Evolutionary conservation across 2,888 invertebrate genomes (phyloP).

Genomic region (Amblyjoppa proteus): DNA sequence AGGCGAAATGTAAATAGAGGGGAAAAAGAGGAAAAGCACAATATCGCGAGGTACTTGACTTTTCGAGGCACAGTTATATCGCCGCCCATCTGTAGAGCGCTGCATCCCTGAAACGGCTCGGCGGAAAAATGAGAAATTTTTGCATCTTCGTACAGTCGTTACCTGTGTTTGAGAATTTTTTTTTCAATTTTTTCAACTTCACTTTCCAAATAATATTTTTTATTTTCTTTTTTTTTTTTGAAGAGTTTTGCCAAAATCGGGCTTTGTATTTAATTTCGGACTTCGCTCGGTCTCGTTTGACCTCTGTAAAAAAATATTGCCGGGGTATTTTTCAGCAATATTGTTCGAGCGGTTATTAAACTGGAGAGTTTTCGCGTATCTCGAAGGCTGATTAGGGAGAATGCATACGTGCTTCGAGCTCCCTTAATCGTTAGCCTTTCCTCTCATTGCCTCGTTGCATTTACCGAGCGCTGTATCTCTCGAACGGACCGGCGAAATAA

Average conservation of each 20-base stretch:
- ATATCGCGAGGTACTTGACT: no score
- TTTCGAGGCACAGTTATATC: no score
- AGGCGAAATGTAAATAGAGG: no score
- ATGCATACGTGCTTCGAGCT: background rate
- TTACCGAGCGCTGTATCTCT: background rate
- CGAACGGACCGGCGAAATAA: no score
- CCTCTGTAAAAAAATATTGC: no score
- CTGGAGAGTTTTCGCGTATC: background rate
- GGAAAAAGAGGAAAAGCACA: no score
- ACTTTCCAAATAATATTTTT: background rate
- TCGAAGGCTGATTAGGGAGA: background rate
- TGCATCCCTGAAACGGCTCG: no score
- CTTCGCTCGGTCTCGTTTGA: background rate
- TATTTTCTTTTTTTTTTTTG: background rate
- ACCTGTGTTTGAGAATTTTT: background rate
- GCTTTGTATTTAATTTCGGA: background rate
- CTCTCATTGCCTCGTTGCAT: background rate
- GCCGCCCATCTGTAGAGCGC: no score
- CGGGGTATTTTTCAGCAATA: background rate
- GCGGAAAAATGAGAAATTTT: background rate
- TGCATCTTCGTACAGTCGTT: background rate
- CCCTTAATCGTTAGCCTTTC: slow-evolving; percentile 9
- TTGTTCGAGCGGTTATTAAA: background rate
- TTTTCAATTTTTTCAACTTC: background rate
- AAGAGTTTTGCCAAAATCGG: background rate